Evolutionary conservation across 2,888 invertebrate genomes (phyloP).

Genomic region (Alloscopus bannaensis): DNA sequence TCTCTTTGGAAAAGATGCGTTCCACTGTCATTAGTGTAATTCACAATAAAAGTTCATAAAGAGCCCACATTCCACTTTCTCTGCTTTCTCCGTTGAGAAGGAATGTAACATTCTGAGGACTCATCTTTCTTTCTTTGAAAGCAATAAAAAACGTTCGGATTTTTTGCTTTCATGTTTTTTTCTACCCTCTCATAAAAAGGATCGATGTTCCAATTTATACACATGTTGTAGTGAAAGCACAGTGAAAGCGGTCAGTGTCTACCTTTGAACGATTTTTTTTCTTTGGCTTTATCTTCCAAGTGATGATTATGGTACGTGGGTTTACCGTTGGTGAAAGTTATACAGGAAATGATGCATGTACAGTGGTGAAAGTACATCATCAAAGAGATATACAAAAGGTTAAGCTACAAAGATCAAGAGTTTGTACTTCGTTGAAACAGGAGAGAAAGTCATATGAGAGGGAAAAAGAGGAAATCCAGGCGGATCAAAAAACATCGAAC

Average conservation of each 20-base stretch:
- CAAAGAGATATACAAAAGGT: too few relatives aligned
- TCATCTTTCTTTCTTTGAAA: slow-evolving; percentile 7
- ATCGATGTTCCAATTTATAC: too few relatives aligned
- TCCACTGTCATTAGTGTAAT: too few relatives aligned
- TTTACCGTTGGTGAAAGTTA: too few relatives aligned
- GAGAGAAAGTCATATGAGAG: slow-evolving; percentile 13
- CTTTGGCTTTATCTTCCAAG: too few relatives aligned
- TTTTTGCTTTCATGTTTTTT: slow-evolving; percentile 1
- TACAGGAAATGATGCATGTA: too few relatives aligned
- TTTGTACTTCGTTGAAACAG: not conserved
- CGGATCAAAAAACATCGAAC: slow-evolving; percentile 28
- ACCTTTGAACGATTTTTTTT: too few relatives aligned
- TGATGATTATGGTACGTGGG: too few relatives aligned
- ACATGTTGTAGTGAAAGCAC: too few relatives aligned
- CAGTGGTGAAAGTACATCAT: too few relatives aligned
- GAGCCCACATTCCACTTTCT: not conserved
- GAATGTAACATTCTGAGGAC: slow-evolving; percentile 3
- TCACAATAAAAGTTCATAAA: too few relatives aligned
- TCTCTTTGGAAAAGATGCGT: not conserved
- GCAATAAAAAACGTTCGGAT: slow-evolving; percentile 14
- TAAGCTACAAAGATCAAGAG: slow-evolving; percentile 10
- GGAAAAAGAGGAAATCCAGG: slow-evolving; percentile 13
- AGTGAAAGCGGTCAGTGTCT: too few relatives aligned
- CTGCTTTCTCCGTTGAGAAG: slow-evolving; percentile 14
- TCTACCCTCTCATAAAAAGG: not conserved